Percentiles rank a stretch among this genome's conserved stretches.
phyloP scores from a whole-genome alignment of 2,797 vertebrate genomes.

The Myotis pilosus region DNA sequence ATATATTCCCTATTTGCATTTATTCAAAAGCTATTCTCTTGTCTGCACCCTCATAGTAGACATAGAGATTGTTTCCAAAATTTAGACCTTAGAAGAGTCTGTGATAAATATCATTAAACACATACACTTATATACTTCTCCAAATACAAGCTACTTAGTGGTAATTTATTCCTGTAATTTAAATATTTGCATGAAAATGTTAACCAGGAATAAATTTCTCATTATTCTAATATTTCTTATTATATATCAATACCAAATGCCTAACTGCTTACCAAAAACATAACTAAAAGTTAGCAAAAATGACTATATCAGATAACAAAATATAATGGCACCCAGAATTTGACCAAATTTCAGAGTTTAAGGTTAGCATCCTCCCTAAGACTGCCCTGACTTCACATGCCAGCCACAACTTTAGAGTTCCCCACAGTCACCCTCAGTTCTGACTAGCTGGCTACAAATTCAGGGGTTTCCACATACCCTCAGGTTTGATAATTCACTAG shows the following conservation, averaged over 20 bases:
- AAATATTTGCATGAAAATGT: background rate
- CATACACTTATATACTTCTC: background rate
- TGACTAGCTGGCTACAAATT: background rate
- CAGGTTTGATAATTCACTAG: background rate
- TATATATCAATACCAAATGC: background rate
- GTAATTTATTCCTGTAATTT: background rate
- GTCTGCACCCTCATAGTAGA: background rate
- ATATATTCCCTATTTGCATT: background rate
- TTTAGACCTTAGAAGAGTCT: background rate
- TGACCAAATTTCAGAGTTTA: background rate
- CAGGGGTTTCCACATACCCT: background rate
- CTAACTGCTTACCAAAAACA: background rate
- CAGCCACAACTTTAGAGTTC: background rate
- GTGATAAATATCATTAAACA: background rate
- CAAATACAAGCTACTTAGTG: background rate
- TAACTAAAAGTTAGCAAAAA: background rate
- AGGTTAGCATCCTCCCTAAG: no score
- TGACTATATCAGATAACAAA: background rate
- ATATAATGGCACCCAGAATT: background rate
- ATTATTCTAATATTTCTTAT: background rate
- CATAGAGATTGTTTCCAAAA: background rate
- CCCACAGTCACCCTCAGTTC: background rate
- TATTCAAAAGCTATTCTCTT: background rate
- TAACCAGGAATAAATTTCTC: background rate
- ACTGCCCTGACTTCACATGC: background rate